Conservation (phyloP, 1,140 invertebrate species). For the Hesperophylax magnus region DNA sequence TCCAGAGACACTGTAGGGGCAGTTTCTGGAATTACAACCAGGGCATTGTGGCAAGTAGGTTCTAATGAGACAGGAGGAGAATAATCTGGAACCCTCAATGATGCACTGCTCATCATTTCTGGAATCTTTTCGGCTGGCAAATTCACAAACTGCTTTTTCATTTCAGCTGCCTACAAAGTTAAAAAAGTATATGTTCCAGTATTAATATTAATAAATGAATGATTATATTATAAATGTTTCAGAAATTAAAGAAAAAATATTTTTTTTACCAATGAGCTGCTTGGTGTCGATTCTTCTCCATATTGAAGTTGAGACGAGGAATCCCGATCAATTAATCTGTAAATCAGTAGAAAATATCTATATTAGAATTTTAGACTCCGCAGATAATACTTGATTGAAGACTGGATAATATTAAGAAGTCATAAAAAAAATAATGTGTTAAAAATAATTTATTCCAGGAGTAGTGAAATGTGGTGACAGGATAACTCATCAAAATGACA, state of each 20-base stretch:
- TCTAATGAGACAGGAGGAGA: constrained; percentile 43
- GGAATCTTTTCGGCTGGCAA: constrained; percentile 18
- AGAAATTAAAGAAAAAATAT: background rate
- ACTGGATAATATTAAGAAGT: too few relatives aligned
- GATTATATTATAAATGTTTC: too few relatives aligned
- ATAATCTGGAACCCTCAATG: constrained; percentile 30
- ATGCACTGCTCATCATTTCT: background rate
- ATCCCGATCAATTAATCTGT: constrained; percentile 37
- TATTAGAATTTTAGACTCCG: too few relatives aligned
- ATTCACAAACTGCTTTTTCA: constrained; percentile 40
- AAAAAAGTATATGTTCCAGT: background rate
- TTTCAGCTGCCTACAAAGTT: constrained; percentile 30
- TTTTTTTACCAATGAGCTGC: constrained; percentile 39
- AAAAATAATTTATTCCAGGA: too few relatives aligned
- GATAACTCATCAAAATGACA: too few relatives aligned
- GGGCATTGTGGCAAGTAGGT: constrained; percentile 41
- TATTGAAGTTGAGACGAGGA: constrained; percentile 1
- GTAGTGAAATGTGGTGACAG: too few relatives aligned
- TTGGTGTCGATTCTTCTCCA: constrained; percentile 22
- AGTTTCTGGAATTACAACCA: constrained; percentile 12
- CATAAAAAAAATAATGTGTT: too few relatives aligned
- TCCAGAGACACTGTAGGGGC: too few relatives aligned
- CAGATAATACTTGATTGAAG: too few relatives aligned
- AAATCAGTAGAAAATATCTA: too few relatives aligned
- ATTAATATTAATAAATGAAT: too few relatives aligned